Percentiles rank a stretch among this genome's conserved stretches.
Evolutionary conservation across 2,113 vertebrate species (phyloP).

Genomic region (Macquaria ambigua): DNA sequence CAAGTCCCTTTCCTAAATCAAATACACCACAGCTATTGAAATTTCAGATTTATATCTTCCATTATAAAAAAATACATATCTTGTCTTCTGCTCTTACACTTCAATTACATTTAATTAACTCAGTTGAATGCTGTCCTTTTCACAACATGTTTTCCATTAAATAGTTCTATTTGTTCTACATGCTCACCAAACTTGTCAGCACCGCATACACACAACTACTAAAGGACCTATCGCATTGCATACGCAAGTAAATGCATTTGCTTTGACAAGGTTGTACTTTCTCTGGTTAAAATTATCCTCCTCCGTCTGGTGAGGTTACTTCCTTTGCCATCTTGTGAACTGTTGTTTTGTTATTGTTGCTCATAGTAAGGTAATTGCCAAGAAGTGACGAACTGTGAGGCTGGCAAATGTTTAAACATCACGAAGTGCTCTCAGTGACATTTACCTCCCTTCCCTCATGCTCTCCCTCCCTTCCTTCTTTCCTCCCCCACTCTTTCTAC

Average conservation of each 20-base stretch:
- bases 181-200: constrained; percentile 19
- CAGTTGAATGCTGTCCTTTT: not conserved
- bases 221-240: not conserved
- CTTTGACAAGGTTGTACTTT: constrained; percentile 35
- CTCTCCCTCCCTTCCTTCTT: constrained; percentile 45
- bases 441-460: constrained; percentile 59
- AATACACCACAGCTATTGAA: not conserved
- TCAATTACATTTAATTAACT: not conserved
- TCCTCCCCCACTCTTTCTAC: constrained; percentile 63
- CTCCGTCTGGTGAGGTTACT: constrained; percentile 48
- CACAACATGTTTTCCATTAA: constrained; percentile 13
- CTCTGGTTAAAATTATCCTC: constrained; percentile 51
- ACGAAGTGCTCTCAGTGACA: constrained; percentile 71
- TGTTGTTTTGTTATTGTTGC: constrained; percentile 70
- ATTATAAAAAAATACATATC: not conserved
- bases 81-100: constrained; percentile 1
- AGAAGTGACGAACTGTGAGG: constrained; percentile 73
- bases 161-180: not conserved
- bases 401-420: constrained; percentile 70
- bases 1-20: not conserved
- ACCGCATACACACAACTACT: constrained; percentile 1
- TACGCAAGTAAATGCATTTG: constrained; percentile 8
- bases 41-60: not conserved
- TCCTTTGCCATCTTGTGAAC: constrained; percentile 59
- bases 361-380: constrained; percentile 69